Evolutionary conservation across 2,888 invertebrate species (phyloP).

Genomic region (Drosophila merina): DNA sequence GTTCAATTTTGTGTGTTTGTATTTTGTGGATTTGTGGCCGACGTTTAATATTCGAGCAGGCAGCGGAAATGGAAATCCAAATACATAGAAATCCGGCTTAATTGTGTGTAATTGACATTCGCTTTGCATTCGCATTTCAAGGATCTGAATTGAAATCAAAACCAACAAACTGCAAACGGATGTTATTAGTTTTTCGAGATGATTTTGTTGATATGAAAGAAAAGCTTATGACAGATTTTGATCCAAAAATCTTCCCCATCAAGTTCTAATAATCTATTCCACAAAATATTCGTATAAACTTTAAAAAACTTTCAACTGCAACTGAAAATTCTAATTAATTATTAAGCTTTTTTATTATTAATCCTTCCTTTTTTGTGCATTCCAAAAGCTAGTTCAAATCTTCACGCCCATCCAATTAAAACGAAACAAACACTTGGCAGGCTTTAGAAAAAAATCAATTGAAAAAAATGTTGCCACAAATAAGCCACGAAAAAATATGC

Average conservation of each 20-base stretch:
- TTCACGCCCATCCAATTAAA: constrained; percentile 27
- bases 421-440: constrained; percentile 15
- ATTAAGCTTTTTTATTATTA: constrained; percentile 5
- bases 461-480: constrained; percentile 53
- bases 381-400: constrained; percentile 5
- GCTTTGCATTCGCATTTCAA: constrained; percentile 47
- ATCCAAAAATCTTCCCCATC: no score
- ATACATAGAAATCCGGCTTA: constrained; percentile 65
- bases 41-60: constrained; percentile 47
- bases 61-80: constrained; percentile 64
- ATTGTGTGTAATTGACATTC: constrained; percentile 73
- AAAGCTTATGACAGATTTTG: not conserved
- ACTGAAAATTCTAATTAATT: constrained; percentile 6
- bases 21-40: constrained; percentile 42
- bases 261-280: no score
- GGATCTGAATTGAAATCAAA: constrained; percentile 37
- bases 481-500: constrained; percentile 59
- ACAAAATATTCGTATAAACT: no score
- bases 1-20: constrained; percentile 26
- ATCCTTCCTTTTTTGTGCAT: not conserved
- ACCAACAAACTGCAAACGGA: constrained; percentile 58
- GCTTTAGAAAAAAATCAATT: constrained; percentile 50
- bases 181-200: constrained; percentile 48
- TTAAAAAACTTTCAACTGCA: no score
- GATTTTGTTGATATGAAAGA: constrained; percentile 1